Evolutionary conservation across 2,888 invertebrate species (phyloP), one percentile per base, ranked within the genome.

Genomic region (Teleogryllus oceanicus): DNA sequence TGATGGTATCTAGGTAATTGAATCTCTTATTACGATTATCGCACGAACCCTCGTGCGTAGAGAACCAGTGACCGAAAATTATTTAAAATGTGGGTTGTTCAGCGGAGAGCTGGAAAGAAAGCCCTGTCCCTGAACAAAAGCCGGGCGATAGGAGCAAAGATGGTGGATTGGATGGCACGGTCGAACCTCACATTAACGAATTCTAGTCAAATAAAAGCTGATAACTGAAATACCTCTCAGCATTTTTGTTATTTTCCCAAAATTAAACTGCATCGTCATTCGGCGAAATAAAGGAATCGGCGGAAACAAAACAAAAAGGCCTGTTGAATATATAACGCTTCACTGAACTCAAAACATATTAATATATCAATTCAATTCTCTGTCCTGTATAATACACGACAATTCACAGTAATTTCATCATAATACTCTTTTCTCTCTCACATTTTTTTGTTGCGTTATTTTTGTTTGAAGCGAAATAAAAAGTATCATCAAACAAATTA

Each of bases 1-100:
- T 62, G 62, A 62, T 62, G 62, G 62, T 62, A 62, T 62, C 62
- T 62, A 62, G 62, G 62, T 62, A 62, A 62, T 62, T 62, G 62
- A 62, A 62, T 62, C 62, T 62, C 62, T 62, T 62, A 62, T 62
- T 62, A 62, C 62, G 62, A 62, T 62, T 62, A 62, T 62, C 62
- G 62, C 62, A 62, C 62, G 62, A 62, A 13, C 62, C 1, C 62
- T 62, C 62, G 62, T 62, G 62, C 62, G 13, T 62, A 11, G 16
- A 62, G 16, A 62, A 62, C 62, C 62, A 62, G 4, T 62, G 62
- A 62, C 62, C 62, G 62, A 62, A 62, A 18, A 62, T 62, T n/a
- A 62, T 62, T 62, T 37, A 37, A 37, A 37, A 37, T 37, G 37
- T 37, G 37, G 37, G 8, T 37, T 37, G 37, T 37, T 37, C 37